Evolutionary conservation across 2,113 vertebrate genomes (phyloP).

Genomic region (Castor canadensis): DNA sequence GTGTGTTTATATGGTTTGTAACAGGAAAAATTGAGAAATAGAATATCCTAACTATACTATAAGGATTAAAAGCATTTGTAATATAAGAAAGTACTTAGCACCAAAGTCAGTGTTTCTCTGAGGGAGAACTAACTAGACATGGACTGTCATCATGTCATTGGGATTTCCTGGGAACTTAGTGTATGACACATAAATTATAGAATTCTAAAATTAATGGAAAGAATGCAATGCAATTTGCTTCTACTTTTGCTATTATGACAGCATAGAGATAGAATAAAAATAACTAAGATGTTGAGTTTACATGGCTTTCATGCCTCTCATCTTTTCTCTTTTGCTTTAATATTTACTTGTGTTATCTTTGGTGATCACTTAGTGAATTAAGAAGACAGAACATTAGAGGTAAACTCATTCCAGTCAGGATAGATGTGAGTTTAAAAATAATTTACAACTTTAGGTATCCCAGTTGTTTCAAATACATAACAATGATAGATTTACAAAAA

Average conservation of each 20-base stretch:
- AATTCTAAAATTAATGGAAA: conserved; percentile 4
- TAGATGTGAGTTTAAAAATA: too few species aligned
- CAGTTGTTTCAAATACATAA: neutral
- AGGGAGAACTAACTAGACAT: neutral
- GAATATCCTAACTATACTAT: neutral
- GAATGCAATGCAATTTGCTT: neutral
- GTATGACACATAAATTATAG: neutral
- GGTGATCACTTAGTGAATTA: neutral
- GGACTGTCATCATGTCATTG: neutral
- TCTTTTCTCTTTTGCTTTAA: conserved; percentile 10
- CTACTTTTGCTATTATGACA: neutral
- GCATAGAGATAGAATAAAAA: neutral
- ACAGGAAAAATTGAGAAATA: conserved; percentile 37
- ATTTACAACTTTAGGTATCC: neutral
- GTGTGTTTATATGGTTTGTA: neutral
- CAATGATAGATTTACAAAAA: neutral
- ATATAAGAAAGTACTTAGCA: neutral
- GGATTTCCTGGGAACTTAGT: neutral
- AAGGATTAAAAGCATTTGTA: conserved; percentile 44
- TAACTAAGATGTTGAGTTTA: neutral
- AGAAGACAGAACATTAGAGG: neutral
- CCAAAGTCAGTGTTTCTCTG: neutral
- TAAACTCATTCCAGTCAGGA: neutral
- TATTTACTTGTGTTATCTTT: neutral
- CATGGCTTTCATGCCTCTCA: neutral